phyloP scores from a whole-genome alignment of 2,113 vertebrate species.

The Rallus limicola region DNA sequence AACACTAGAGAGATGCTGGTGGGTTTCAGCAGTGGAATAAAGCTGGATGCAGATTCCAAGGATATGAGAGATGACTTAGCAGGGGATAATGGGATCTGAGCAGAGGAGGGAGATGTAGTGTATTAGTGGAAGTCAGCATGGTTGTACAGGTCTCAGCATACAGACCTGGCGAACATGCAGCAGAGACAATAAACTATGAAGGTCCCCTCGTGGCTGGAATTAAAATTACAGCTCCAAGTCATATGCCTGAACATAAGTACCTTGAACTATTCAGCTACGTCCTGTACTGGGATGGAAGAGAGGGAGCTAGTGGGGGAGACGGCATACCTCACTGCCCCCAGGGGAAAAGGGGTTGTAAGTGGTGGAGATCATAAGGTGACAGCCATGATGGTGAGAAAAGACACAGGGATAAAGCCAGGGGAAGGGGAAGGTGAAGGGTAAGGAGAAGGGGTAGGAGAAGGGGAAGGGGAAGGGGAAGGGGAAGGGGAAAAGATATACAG shows the following conservation, averaged over 20 bases:
- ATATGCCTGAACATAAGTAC: background rate
- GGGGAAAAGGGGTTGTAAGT: background rate
- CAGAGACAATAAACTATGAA: background rate
- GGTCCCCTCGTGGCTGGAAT: background rate
- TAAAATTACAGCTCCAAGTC: background rate
- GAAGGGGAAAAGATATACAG: no score
- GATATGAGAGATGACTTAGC: background rate
- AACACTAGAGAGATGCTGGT: background rate
- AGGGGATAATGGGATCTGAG: background rate
- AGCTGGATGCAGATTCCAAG: background rate
- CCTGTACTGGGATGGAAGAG: background rate
- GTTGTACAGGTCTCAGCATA: background rate
- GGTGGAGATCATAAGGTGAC: background rate
- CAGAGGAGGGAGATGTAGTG: background rate
- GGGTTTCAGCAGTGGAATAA: background rate
- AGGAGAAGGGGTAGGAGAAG: no score
- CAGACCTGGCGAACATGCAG: background rate
- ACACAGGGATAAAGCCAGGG: background rate
- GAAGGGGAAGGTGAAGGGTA: background rate
- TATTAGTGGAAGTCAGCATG: background rate
- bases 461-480: background rate
- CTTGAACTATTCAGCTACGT: background rate
- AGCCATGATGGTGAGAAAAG: background rate
- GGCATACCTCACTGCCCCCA: background rate
- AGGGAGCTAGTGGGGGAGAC: background rate